A percentile compares a stretch with the other conserved stretches of the same genome.
Conservation (phyloP, 2,888 invertebrate genomes). For the Conops quadrifasciatus region DNA sequence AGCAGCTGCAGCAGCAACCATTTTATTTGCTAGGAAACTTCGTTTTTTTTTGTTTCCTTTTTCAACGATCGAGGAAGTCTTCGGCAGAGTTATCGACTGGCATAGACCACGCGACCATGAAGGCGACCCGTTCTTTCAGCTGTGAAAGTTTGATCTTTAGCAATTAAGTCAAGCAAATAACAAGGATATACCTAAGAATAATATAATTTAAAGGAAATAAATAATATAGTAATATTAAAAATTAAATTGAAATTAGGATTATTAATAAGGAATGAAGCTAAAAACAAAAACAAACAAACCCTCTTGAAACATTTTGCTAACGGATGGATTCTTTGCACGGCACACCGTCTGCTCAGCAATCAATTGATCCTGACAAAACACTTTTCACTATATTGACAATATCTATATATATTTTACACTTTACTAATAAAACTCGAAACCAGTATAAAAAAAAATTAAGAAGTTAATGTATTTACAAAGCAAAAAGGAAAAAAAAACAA, state of each 20-base stretch:
- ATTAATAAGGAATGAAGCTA: conserved; percentile 19
- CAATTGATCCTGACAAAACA: conserved; percentile 59
- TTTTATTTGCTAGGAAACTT: not conserved
- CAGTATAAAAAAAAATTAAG: conserved; percentile 37
- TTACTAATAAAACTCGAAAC: conserved; percentile 51
- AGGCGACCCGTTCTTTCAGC: conserved; percentile 18
- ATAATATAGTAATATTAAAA: conserved; percentile 14
- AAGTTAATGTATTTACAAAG: conserved; percentile 56
- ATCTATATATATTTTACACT: conserved; percentile 64
- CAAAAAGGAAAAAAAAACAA: conserved; percentile 31
- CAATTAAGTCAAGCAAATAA: conserved; percentile 41
- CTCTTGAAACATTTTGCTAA: conserved; percentile 40
- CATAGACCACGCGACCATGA: too few species aligned
- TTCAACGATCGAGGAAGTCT: not conserved
- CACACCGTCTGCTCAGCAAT: conserved; percentile 42
- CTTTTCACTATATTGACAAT: conserved; percentile 64
- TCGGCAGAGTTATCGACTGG: too few species aligned
- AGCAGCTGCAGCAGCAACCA: conserved; percentile 49
- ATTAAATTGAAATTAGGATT: conserved; percentile 12
- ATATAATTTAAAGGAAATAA: not conserved
- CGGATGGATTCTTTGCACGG: conserved; percentile 41
- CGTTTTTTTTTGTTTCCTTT: too few species aligned
- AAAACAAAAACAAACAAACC: conserved; percentile 41
- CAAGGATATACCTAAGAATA: conserved; percentile 33
- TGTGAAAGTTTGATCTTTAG: conserved; percentile 53